phyloP scores from a whole-genome alignment of 2,797 vertebrate species.

The Mormyrops boulengeri region DNA sequence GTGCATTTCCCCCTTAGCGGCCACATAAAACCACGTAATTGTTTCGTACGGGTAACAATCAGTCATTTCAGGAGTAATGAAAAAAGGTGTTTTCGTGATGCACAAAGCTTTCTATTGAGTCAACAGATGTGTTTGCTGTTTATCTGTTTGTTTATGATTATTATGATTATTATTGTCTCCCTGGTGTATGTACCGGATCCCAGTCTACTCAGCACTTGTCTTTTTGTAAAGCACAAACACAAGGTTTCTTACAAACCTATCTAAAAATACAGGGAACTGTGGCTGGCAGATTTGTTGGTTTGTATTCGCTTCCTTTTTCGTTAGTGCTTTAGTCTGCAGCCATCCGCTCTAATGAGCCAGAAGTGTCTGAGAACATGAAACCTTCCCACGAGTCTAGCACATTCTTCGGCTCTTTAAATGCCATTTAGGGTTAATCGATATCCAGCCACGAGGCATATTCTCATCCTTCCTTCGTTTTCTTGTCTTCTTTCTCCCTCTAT shows the following conservation, averaged over 20 bases:
- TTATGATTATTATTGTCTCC: background rate
- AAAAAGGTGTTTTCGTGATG: background rate
- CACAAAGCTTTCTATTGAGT: background rate
- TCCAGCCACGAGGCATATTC: background rate
- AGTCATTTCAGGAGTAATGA: background rate
- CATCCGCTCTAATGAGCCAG: background rate
- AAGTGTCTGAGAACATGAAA: background rate
- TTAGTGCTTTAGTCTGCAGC: background rate
- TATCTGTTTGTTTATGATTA: background rate
- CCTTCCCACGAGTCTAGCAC: background rate
- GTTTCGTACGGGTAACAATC: background rate
- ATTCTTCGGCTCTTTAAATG: background rate
- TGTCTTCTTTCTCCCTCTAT: background rate
- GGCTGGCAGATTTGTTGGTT: background rate
- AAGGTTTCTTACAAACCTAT: background rate
- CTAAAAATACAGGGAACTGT: background rate
- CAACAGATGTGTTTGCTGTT: background rate
- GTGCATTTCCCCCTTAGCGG: background rate
- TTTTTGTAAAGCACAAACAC: background rate
- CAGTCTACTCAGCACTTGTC: background rate
- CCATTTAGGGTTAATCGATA: conserved; percentile 11
- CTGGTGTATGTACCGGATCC: background rate
- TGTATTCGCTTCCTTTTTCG: background rate
- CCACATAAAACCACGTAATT: background rate
- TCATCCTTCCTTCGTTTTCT: background rate